Conservation (phyloP, 1,140 invertebrate species). For the Aphis gossypii region DNA sequence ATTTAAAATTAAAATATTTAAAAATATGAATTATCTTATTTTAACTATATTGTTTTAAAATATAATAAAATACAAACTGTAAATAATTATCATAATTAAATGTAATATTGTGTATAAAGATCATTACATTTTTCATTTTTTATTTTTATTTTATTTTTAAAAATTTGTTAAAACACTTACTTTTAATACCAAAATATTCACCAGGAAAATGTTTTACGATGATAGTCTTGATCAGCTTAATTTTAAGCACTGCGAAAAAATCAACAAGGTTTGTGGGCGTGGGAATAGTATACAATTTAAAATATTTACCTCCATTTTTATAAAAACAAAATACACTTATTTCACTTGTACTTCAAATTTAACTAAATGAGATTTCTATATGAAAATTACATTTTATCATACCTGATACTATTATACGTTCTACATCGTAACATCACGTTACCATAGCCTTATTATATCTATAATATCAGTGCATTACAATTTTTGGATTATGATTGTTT, state of each 20-base stretch:
- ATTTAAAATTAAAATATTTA: not conserved
- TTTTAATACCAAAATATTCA: not conserved
- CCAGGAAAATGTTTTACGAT: slow-evolving; percentile 27
- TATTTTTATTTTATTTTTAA: not conserved
- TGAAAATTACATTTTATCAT: not conserved
- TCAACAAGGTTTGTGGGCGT: slow-evolving; percentile 17
- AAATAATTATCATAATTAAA: not conserved
- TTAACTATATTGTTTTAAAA: not conserved
- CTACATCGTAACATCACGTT: not conserved
- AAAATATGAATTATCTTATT: not conserved
- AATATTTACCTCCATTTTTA: not conserved
- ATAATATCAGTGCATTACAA: no score
- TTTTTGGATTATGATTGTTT: no score
- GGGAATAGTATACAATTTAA: not conserved
- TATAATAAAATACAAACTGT: not conserved
- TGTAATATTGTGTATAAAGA: not conserved
- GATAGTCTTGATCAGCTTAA: slow-evolving; percentile 31
- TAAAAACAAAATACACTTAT: not conserved
- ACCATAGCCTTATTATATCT: not conserved
- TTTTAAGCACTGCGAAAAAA: slow-evolving; percentile 29
- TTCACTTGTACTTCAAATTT: not conserved
- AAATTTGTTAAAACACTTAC: not conserved
- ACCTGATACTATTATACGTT: not conserved
- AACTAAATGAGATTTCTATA: not conserved
- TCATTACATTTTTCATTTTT: not conserved